A percentile compares a stretch with the other conserved stretches of the same genome.
These are phyloP conservation scores for Drosophila limbata DNA, from an alignment of 2,888 invertebrate genomes.

Conservation along the genomic window DNA sequence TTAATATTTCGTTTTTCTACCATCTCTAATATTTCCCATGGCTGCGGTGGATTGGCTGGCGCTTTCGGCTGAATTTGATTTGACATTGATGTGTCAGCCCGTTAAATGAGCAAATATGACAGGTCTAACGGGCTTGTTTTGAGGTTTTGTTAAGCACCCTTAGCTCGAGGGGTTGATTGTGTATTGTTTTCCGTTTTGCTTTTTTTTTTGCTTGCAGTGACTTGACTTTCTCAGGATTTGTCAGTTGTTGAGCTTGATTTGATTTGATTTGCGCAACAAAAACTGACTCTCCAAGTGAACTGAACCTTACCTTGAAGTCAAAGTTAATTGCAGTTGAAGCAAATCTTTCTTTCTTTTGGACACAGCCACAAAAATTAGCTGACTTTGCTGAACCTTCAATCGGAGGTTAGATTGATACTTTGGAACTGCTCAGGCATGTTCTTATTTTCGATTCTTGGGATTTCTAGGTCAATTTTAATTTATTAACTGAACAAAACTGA, in stretches of 20 bases:
- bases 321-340: constrained; percentile 66
- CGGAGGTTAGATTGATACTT: constrained; percentile 21
- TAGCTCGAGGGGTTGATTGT: constrained; percentile 62
- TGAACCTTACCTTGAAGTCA: constrained; percentile 51
- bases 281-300: constrained; percentile 16
- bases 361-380: constrained; percentile 41
- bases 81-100: constrained; percentile 84
- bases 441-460: constrained; percentile 3
- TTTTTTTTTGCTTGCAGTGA: constrained; percentile 8
- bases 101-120: constrained; percentile 82
- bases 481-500: neutral
- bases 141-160: constrained; percentile 51
- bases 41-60: constrained; percentile 38
- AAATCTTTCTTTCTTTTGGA: constrained; percentile 21
- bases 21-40: constrained; percentile 16
- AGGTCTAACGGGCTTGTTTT: constrained; percentile 62
- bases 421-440: constrained; percentile 12
- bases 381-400: constrained; percentile 57
- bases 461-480: constrained; percentile 22
- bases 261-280: constrained; percentile 52
- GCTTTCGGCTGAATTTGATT: constrained; percentile 62
- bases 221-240: constrained; percentile 78
- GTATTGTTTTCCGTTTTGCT: constrained; percentile 69
- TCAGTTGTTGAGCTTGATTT: constrained; percentile 64
- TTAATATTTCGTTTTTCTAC: neutral